Base-by-base conservation (phyloP, 2,797 vertebrate species). In the Capromys pilorides region DNA sequence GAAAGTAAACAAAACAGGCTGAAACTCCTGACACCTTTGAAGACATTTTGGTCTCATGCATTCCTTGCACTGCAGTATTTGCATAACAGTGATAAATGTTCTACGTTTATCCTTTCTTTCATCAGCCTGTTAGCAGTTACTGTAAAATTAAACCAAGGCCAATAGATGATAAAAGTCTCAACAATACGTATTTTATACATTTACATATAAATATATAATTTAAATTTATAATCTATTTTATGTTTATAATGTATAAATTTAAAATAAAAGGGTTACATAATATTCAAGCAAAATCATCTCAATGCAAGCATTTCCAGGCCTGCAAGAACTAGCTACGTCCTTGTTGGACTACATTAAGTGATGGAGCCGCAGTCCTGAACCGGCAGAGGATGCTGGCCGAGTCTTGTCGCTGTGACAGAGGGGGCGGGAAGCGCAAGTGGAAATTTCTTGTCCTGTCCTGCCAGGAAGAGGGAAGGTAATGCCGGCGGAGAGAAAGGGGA, bases 401-500 rank as follows among this genome's bases (percentile, higher is more conserved):
- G 45, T 45, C 7, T 61, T 41, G 14, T 19, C 54, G 18, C 9
- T 59, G n/a, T 4, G 69, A n/a, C 62, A n/a, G 14, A 77, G 61
- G 13, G 8, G 73, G 33, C 92, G 28, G 51, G 13, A 86, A 91
- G 9, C 31, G 59, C 57, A 86, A 26, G 0, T 31, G 78, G 9
- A 54, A 54, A 22, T 36, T 31, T 18, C 28, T 57, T 61, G 0
- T 7, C 9, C 77, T 4, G 22, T 6, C 31, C 41, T 81, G 18
- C 13, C 9, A 8, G 39, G 28, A 14, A 69, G 5, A 28, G 8
- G 4, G 3, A 3, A 33, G 75, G 1, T 31, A 66, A 71, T 31
- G 12, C 36, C 6, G 1, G 22, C 66, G n/a, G 49, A 10, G 26
- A 33, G 0, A 1, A 5, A 10, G 18, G 3, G 2, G 10, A 13